Base-by-base conservation (phyloP, 1,140 invertebrate species). In the Scylla paramamosain region DNA sequence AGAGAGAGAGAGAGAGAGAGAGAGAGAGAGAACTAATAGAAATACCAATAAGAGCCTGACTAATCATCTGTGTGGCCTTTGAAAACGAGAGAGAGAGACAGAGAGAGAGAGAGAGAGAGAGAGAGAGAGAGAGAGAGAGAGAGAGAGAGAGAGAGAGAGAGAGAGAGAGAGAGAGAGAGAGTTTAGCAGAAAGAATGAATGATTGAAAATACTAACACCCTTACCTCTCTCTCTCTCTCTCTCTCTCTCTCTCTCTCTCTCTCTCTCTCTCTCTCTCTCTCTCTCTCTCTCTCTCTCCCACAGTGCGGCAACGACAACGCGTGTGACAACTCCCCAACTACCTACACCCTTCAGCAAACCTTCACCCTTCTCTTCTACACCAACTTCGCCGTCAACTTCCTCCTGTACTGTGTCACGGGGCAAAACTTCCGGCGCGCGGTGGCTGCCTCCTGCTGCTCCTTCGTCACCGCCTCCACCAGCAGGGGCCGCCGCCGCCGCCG, bases 331-430 rank as follows among this genome's bases (percentile, higher is more conserved):
- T 92, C 95, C 28, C 90, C 96, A 93, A 67, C 96, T 86, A 82
- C 97, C 96, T 97, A 97, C 45, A 97, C 97, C 0, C 96, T 97
- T 39, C 98, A 98, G 96, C 97, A 98, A 83, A 93, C 94, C 82
- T 97, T 97, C 93, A 97, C 97, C 95, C 97, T 97, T n/a, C 97
- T 98, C n/a, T 99, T 98, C 97, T 97, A 98, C 96, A 98, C 98
- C 12, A 98, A 99, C 97, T 99, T 98, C 96, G 98, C 98, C 88
- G 98, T 99, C 88, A 99, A 99, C 97, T 98, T 99, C 97, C 97
- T 98, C n/a, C 97, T 99, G 28, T 99, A 99, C 97, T 98, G 98
- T 96, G 97, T 98, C 93, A 98, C 97, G 96, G 98, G 98, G 4
- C 98, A 98, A 96, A 98, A 98, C 97, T 99, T 99, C 96, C 97